Evolutionary conservation across 2,888 invertebrate genomes (phyloP).

Genomic region (Palloptera scutellata): DNA sequence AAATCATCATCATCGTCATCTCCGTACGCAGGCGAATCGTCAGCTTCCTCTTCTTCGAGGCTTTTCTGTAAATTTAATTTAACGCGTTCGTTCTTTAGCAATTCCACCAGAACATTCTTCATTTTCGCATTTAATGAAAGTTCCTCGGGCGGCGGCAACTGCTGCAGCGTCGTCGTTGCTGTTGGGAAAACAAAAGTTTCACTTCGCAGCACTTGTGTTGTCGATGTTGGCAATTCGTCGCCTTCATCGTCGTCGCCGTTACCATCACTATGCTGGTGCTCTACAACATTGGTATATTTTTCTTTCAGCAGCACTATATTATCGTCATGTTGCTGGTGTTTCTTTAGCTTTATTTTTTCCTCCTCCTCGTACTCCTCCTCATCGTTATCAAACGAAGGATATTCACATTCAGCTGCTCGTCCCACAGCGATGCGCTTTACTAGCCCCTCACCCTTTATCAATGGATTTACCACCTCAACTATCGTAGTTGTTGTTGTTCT

Average conservation of each 20-base stretch:
- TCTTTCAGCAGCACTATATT: background rate
- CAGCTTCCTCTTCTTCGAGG: conserved; percentile 54
- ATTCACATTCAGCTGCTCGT: conserved; percentile 51
- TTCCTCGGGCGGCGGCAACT: conserved; percentile 45
- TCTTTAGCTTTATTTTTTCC: background rate
- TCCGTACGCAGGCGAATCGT: conserved; percentile 39
- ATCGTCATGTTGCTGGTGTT: background rate
- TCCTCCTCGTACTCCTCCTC: background rate
- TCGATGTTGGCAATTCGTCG: conserved; percentile 27
- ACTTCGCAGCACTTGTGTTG: conserved; percentile 49
- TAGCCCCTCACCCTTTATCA: conserved; percentile 62
- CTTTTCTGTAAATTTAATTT: conserved; percentile 65
- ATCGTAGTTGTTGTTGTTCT: conserved; percentile 55
- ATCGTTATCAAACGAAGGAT: conserved; percentile 53
- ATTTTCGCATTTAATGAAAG: conserved; percentile 65
- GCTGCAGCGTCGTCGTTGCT: conserved; percentile 32
- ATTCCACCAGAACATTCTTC: conserved; percentile 65
- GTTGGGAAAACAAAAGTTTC: conserved; percentile 54
- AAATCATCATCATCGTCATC: conserved; percentile 47
- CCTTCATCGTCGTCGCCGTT: conserved; percentile 36
- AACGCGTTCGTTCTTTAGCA: conserved; percentile 63
- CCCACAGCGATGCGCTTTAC: conserved; percentile 62
- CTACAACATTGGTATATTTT: background rate
- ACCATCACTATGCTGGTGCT: conserved; percentile 32
- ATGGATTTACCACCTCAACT: conserved; percentile 64